These are phyloP conservation scores for Peromyscus attwateri DNA, from an alignment of 2,797 vertebrate species.

Conservation along the genomic window DNA sequence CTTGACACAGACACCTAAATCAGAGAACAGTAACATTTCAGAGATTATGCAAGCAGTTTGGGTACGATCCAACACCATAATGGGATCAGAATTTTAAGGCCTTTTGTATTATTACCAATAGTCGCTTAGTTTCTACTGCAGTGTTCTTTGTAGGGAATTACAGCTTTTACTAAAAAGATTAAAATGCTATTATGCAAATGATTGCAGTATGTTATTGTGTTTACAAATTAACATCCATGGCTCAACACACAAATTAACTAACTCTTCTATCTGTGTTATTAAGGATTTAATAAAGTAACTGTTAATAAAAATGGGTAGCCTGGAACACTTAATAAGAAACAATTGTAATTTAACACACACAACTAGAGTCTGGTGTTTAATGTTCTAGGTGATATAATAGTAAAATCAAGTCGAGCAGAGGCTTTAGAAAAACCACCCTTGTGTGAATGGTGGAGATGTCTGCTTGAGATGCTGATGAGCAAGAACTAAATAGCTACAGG, in stretches of 20 bases:
- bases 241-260: conserved; percentile 92
- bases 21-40: conserved; percentile 92
- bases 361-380: conserved; percentile 87
- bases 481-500: conserved; percentile 65
- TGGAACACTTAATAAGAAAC: conserved; percentile 88
- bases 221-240: conserved; percentile 92
- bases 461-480: conserved; percentile 1
- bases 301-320: conserved; percentile 90
- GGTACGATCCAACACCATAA: conserved; percentile 91
- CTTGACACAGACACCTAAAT: conserved; percentile 92
- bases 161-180: conserved; percentile 93
- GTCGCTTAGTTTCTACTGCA: conserved; percentile 91
- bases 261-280: conserved; percentile 92
- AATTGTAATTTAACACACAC: conserved; percentile 87
- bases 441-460: conserved; percentile 57
- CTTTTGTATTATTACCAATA: conserved; percentile 92
- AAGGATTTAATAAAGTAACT: conserved; percentile 92
- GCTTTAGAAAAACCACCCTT: conserved; percentile 73
- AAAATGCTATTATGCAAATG: conserved; percentile 93
- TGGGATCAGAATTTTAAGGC: conserved; percentile 92
- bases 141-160: conserved; percentile 92
- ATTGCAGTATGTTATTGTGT: conserved; percentile 93
- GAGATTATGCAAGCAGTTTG: conserved; percentile 92
- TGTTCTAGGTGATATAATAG: conserved; percentile 87
- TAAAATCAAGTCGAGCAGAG: conserved; percentile 86